Evolutionary conservation across 1,140 invertebrate species (phyloP), one percentile per base, ranked within the genome.

Genomic region (Lepidurus couesii): DNA sequence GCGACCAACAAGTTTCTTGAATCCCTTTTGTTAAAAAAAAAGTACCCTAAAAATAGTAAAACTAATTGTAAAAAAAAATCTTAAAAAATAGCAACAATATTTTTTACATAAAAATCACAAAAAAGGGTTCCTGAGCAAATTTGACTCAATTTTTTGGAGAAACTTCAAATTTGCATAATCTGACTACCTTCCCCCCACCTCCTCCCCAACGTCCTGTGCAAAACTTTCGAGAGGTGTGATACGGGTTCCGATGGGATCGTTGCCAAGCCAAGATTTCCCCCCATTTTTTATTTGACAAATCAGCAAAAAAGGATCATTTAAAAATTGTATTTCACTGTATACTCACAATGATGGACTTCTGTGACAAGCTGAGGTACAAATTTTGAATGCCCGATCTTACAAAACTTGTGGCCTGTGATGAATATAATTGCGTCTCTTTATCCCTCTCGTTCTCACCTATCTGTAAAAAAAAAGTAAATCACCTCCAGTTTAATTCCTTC

Each of bases 381-480:
- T 65, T 65, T 65, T 65, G 53, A 65, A 65, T 65, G 53, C n/a
- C 53, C 53, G 53, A 65, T 65, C 53, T 65, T 65, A 65, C 53
- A 65, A 65, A 65, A 65, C 53, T 65, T 65, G 53, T 65, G 53
- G 53, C 53, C 53, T 65, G 53, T 65, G 53, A 65, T 65, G 53
- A 65, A n/a, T 21, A 65, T n/a, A 65, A 9, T 65, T 65, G 53
- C 53, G 53, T 65, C 53, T 65, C 53, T 65, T 65, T 65, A 7
- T 65, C 9, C 13, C 53, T 16, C 53, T 10, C 21, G 16, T 21
- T 65, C 53, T 65, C 53, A n/a, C 53, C 53, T 65, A 65, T 65
- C 53, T 65, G 53, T 65, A 65, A 65, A 65, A 65, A 65, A 24
- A 9, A 21, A n/a, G 53, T 5, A 65, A 13, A n/a, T 65, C 21